These are phyloP conservation scores for Gymnorhina tibicen DNA, from an alignment of 2,113 vertebrate species.

Conservation along the genomic window DNA sequence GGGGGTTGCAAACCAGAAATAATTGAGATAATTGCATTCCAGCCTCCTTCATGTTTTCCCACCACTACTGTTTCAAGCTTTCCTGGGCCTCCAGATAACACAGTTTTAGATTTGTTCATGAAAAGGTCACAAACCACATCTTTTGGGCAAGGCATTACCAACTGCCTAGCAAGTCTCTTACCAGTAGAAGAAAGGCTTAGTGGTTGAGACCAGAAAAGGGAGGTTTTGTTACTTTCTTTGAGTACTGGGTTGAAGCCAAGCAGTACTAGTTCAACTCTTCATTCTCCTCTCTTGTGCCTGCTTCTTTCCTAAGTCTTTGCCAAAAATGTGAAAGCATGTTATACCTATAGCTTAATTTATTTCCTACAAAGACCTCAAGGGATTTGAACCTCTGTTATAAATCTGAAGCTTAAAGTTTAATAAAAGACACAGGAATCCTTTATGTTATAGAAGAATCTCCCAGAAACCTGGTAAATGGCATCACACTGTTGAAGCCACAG, in stretches of 20 bases:
- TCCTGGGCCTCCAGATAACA: background rate
- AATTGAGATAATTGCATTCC: slow-evolving; percentile 4
- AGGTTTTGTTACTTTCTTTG: slow-evolving; percentile 18
- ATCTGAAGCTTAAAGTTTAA: slow-evolving; percentile 39
- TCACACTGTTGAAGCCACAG: background rate
- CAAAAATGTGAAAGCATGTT: slow-evolving; percentile 49
- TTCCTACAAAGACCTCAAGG: slow-evolving; percentile 1
- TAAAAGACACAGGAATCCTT: slow-evolving; percentile 3
- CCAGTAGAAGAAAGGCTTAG: background rate
- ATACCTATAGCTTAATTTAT: slow-evolving; percentile 58
- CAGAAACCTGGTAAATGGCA: background rate
- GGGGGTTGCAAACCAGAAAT: background rate
- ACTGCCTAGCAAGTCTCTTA: background rate
- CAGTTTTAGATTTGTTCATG: background rate
- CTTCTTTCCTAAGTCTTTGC: slow-evolving; percentile 40
- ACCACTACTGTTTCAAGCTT: background rate
- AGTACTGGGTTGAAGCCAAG: slow-evolving; percentile 12
- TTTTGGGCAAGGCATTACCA: background rate
- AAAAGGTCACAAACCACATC: slow-evolving; percentile 2
- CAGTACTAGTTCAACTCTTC: background rate
- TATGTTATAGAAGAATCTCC: background rate
- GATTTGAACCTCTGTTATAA: slow-evolving; percentile 25
- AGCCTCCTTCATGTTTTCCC: background rate
- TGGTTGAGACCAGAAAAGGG: slow-evolving; percentile 15
- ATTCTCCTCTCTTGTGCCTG: slow-evolving; percentile 26